Base-by-base conservation (phyloP, 2,888 invertebrate genomes). In the Rhagonycha lutea region DNA sequence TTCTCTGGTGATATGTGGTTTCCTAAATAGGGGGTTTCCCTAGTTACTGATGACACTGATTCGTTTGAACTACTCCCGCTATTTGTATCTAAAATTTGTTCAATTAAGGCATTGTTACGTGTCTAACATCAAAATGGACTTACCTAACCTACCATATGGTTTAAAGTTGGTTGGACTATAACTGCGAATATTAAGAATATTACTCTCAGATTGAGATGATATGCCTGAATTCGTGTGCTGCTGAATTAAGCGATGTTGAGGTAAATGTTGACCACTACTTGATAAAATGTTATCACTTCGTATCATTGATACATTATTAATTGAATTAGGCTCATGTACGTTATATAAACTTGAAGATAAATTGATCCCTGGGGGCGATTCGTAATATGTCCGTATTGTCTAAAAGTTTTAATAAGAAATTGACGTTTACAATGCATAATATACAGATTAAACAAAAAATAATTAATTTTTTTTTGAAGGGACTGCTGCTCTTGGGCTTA, bases 11-110 rank as follows among this genome's bases (percentile, higher is more conserved):
- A 83, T 76, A 79, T 83, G 81, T 82, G 81, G 73, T 85, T 81
- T 63, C 84, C 85, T 14, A 83, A 84, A 68, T 74, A 85, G 26
- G 47, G 78, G 86, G 90, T 82, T 84, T 92, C 89, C 85, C 92
- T 89, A 29, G 92, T 92, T 82, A 90, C 89, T 75, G 94, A 94
- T 79, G 94, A 94, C 68, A 96, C 93, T 0, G 96, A 96, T 89
- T 96, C 96, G 82, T 93, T 94, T 18, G 96, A 95, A 89, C 96
- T 96, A 87, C 95, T 94, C 14, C 94, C 94, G 80, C 87, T 87
- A 78, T 88, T 88, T 28, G 86, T 83, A 65, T 86, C 87, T 85
- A 77, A 7, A 65, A 65, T 24, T n/a, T 47, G 12, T 7, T 7
- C n/a, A n/a, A n/a, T 24, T 63, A 14, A 9, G 0, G 18, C 8